Conservation (phyloP, 2,113 vertebrate species). For the Maccullochella peelii region DNA sequence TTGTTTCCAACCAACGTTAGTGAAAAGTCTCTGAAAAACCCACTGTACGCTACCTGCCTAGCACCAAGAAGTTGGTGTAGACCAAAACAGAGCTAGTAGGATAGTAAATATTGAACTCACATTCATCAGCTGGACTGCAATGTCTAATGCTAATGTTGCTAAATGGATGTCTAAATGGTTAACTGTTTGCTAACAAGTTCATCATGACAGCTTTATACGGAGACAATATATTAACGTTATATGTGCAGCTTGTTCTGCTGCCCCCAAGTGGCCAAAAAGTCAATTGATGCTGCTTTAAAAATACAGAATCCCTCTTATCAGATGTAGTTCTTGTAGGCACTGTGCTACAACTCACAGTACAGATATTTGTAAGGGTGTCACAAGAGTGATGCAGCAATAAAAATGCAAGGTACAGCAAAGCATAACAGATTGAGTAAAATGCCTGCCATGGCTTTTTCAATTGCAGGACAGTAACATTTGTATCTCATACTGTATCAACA, state of each 20-base stretch:
- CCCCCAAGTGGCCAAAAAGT: background rate
- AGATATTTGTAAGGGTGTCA: background rate
- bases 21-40: background rate
- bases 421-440: slow-evolving; percentile 4
- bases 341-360: background rate
- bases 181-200: background rate
- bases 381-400: background rate
- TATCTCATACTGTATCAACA: slow-evolving; percentile 21
- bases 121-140: background rate
- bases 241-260: background rate
- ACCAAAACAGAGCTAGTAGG: background rate
- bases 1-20: background rate
- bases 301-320: background rate
- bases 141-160: background rate
- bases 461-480: slow-evolving; percentile 5
- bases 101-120: background rate
- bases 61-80: background rate
- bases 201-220: too few relatives aligned
- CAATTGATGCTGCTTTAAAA: background rate
- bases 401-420: slow-evolving; percentile 23
- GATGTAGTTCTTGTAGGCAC: background rate
- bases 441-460: background rate
- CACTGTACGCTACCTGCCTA: background rate
- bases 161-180: background rate
- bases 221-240: background rate